These are phyloP conservation scores for Chionis minor DNA, from an alignment of 2,113 vertebrate species.

Conservation along the genomic window DNA sequence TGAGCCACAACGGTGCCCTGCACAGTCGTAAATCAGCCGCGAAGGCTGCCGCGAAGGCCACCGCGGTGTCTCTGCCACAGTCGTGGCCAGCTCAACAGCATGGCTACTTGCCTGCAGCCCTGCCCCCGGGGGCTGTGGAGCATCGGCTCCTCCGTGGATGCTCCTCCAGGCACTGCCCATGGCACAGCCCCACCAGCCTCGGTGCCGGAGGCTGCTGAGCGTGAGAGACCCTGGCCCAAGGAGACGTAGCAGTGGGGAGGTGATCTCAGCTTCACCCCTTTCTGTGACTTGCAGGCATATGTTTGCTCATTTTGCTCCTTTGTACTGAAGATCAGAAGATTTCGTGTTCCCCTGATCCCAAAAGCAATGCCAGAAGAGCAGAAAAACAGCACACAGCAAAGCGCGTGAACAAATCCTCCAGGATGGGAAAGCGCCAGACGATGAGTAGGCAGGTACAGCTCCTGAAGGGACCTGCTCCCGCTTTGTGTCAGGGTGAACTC, in stretches of 20 bases:
- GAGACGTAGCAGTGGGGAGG: accelerated
- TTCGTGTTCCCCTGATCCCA: neutral
- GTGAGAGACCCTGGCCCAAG: accelerated
- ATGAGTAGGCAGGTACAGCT: neutral
- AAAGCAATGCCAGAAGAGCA: neutral
- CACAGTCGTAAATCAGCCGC: accelerated
- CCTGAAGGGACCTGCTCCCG: neutral
- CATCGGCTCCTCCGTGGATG: neutral
- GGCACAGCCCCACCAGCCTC: neutral
- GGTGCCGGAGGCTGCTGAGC: neutral
- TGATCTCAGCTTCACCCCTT: accelerated
- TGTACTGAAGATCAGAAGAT: neutral
- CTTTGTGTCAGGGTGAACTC: neutral
- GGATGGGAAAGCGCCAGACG: neutral
- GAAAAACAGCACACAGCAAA: neutral
- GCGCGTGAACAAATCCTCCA: neutral
- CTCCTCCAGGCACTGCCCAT: accelerated
- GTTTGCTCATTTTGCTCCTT: neutral
- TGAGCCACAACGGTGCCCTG: neutral
- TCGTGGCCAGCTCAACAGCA: accelerated
- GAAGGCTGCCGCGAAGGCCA: neutral
- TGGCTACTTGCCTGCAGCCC: accelerated
- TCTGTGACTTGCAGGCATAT: no score
- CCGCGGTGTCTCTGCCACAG: accelerated
- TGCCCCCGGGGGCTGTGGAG: accelerated